These are phyloP conservation scores for Apotomis betuletana DNA, from an alignment of 2,888 invertebrate species.

Conservation along the genomic window DNA sequence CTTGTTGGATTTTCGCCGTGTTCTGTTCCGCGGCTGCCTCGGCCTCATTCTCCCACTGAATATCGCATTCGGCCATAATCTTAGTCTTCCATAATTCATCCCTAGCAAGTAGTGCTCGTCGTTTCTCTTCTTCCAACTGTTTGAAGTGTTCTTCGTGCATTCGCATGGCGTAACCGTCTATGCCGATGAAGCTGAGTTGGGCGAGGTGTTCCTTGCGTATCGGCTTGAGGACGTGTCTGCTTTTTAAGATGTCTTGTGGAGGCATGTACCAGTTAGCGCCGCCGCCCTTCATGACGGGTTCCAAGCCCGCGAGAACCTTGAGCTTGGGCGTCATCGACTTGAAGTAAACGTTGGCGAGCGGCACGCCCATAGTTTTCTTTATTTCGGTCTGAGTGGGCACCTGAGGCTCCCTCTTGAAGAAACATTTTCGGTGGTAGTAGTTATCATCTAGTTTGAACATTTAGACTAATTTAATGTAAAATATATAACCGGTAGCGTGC, in stretches of 20 bases:
- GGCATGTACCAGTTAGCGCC: slow-evolving; percentile 71
- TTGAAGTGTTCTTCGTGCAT: slow-evolving; percentile 55
- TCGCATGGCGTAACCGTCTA: slow-evolving; percentile 57
- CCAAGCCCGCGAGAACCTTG: slow-evolving; percentile 69
- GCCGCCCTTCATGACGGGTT: slow-evolving; percentile 71
- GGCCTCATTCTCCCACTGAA: slow-evolving; percentile 55
- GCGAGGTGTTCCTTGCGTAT: slow-evolving; percentile 57
- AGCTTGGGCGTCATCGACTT: slow-evolving; percentile 68
- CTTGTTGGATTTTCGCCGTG: slow-evolving; percentile 58
- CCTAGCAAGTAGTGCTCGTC: slow-evolving; percentile 53
- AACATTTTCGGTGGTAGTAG: slow-evolving; percentile 68
- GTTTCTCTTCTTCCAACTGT: slow-evolving; percentile 57
- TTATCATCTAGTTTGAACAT: slow-evolving; percentile 65
- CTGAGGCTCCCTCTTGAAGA: slow-evolving; percentile 59
- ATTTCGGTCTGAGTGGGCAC: slow-evolving; percentile 73
- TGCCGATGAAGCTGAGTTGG: slow-evolving; percentile 63
- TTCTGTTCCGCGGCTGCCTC: slow-evolving; percentile 54
- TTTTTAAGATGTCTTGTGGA: slow-evolving; percentile 63
- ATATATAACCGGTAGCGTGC: not conserved
- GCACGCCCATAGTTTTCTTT: slow-evolving; percentile 63
- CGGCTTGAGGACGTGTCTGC: slow-evolving; percentile 66
- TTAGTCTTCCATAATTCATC: slow-evolving; percentile 63
- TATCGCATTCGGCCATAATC: slow-evolving; percentile 50
- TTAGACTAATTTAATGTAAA: slow-evolving; percentile 4
- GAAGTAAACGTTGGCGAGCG: slow-evolving; percentile 71